phyloP scores from a whole-genome alignment of 2,888 invertebrate species.

The Maniola hyperantus region DNA sequence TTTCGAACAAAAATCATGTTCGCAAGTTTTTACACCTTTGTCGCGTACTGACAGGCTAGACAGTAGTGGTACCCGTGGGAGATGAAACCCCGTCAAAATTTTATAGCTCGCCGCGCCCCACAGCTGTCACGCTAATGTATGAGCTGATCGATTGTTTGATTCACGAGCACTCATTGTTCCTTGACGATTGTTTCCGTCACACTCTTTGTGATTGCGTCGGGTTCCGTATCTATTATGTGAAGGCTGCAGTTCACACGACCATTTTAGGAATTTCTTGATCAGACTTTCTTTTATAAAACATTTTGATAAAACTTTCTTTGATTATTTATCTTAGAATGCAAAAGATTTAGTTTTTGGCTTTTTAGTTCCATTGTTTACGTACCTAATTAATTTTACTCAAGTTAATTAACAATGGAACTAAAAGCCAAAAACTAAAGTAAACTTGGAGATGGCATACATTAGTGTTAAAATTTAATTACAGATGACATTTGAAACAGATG shows the following conservation, averaged over 20 bases:
- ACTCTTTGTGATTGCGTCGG: constrained; percentile 38
- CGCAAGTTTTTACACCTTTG: too few relatives aligned
- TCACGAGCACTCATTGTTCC: constrained; percentile 67
- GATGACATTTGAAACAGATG: background rate
- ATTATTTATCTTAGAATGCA: background rate
- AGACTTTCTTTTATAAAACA: background rate
- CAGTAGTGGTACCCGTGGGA: constrained; percentile 62
- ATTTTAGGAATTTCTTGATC: background rate
- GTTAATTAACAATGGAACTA: too few relatives aligned
- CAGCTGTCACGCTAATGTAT: constrained; percentile 70
- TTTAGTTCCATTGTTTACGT: too few relatives aligned
- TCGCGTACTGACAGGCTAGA: constrained; percentile 46
- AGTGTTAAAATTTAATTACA: too few relatives aligned
- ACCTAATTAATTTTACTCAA: too few relatives aligned
- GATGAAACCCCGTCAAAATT: constrained; percentile 58
- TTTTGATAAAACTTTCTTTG: background rate
- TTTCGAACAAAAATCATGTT: too few relatives aligned
- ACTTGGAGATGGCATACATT: too few relatives aligned
- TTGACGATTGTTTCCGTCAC: constrained; percentile 41
- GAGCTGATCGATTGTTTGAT: constrained; percentile 75
- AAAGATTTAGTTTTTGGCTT: background rate
- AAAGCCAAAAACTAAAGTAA: too few relatives aligned
- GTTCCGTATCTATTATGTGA: constrained; percentile 39
- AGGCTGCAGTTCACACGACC: constrained; percentile 22
- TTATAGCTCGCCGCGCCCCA: constrained; percentile 52